These are phyloP conservation scores for Hirtodrosophila alboralis DNA, from an alignment of 2,888 invertebrate species.

Conservation along the genomic window DNA sequence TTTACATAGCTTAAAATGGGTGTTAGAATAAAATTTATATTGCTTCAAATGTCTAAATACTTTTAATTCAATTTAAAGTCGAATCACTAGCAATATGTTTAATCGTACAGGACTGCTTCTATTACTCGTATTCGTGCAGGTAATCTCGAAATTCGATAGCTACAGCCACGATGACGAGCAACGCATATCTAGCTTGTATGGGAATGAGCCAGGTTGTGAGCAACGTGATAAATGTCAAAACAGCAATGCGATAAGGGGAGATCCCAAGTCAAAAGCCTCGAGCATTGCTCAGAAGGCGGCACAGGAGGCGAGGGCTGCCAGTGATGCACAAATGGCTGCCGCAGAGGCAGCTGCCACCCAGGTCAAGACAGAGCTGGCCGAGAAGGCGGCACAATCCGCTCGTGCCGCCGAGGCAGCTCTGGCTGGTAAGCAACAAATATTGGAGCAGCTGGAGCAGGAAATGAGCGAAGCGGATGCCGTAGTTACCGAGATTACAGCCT, in stretches of 20 bases:
- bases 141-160: conserved; percentile 34
- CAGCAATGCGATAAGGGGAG: conserved; percentile 5
- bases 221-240: neutral
- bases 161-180: conserved; percentile 18
- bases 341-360: conserved; percentile 90
- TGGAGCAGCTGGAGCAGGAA: conserved; percentile 88
- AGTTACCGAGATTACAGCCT: conserved; percentile 87
- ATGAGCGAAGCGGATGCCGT: conserved; percentile 88
- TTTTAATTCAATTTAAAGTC: conserved; percentile 10
- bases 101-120: conserved; percentile 23
- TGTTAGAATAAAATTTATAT: neutral
- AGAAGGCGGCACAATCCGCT: conserved; percentile 89
- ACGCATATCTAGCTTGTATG: conserved; percentile 9
- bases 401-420: conserved; percentile 89
- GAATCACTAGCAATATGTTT: conserved; percentile 37
- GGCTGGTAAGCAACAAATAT: conserved; percentile 88
- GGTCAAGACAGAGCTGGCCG: conserved; percentile 89
- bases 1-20: too few relatives aligned
- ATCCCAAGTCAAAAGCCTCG: conserved; percentile 85
- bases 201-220: neutral
- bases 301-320: conserved; percentile 89
- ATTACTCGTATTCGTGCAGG: conserved; percentile 30
- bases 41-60: conserved; percentile 19
- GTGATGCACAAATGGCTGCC: conserved; percentile 90
- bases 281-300: conserved; percentile 90